phyloP scores from a whole-genome alignment of 2,888 invertebrate species.

The Matsumyia berberina region DNA sequence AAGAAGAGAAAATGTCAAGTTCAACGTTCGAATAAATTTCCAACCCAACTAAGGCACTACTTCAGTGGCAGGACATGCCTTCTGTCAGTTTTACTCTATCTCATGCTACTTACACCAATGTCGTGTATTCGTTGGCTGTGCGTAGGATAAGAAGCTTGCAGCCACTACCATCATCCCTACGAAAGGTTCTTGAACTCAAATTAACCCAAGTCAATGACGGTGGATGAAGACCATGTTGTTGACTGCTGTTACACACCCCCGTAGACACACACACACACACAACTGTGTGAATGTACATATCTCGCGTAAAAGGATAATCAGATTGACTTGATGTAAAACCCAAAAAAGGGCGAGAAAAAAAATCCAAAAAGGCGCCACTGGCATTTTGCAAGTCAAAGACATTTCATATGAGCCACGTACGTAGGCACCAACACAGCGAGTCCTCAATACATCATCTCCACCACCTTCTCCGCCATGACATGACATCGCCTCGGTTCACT shows the following conservation, averaged over 20 bases:
- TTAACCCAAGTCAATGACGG: constrained; percentile 74
- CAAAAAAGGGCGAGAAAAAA: constrained; percentile 49
- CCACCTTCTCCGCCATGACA: constrained; percentile 3
- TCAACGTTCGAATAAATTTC: constrained; percentile 73
- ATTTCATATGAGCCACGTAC: constrained; percentile 25
- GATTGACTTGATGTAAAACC: constrained; percentile 70
- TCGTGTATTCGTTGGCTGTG: constrained; percentile 37
- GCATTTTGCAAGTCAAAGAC: constrained; percentile 71
- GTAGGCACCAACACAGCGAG: constrained; percentile 26
- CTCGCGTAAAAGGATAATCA: constrained; percentile 69
- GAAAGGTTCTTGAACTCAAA: constrained; percentile 71
- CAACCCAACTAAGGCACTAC: constrained; percentile 50
- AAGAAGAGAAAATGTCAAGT: constrained; percentile 68
- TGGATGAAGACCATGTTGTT: constrained; percentile 55
- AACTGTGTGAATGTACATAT: constrained; percentile 39
- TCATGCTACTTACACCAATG: background rate
- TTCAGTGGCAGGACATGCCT: constrained; percentile 63
- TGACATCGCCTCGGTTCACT: constrained; percentile 48
- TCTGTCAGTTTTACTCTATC: constrained; percentile 45
- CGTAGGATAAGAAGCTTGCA: constrained; percentile 67
- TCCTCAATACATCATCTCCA: constrained; percentile 67
- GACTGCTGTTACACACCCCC: constrained; percentile 31
- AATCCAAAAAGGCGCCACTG: constrained; percentile 53
- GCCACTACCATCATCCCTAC: constrained; percentile 39
- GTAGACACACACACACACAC: constrained; percentile 35